Percentiles rank a stretch among this genome's conserved stretches.
phyloP scores from a whole-genome alignment of 1,140 invertebrate genomes.

The Atta colombica region DNA sequence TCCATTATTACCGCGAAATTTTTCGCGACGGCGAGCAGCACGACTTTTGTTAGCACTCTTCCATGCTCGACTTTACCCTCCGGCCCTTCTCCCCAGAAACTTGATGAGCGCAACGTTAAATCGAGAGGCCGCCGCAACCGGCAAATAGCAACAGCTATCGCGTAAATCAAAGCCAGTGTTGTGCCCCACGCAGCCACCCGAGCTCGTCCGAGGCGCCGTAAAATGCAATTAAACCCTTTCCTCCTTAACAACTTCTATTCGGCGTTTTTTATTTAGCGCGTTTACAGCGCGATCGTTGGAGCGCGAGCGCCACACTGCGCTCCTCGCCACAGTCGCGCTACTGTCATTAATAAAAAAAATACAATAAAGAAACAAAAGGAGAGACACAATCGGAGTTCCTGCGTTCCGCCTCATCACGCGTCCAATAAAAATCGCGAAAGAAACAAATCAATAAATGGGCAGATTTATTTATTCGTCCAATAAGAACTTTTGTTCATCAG shows the following conservation, averaged over 20 bases:
- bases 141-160: slow-evolving; percentile 52
- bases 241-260: slow-evolving; percentile 39
- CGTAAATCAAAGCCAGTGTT: slow-evolving; percentile 54
- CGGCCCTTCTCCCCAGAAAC: slow-evolving; percentile 1
- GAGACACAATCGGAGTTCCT: background rate
- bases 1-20: slow-evolving; percentile 63
- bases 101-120: slow-evolving; percentile 67
- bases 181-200: slow-evolving; percentile 23
- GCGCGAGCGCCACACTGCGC: slow-evolving; percentile 30
- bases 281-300: slow-evolving; percentile 41
- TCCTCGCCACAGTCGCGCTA: slow-evolving; percentile 13
- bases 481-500: background rate
- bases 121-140: slow-evolving; percentile 61
- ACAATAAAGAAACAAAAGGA: slow-evolving; percentile 44
- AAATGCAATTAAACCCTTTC: slow-evolving; percentile 60
- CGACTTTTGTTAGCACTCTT: slow-evolving; percentile 58
- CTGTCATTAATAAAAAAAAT: slow-evolving; percentile 48
- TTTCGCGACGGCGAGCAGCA: slow-evolving; percentile 35
- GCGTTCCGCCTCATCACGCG: slow-evolving; percentile 57
- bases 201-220: slow-evolving; percentile 42
- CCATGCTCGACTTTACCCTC: slow-evolving; percentile 25
- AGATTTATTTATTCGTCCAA: slow-evolving; percentile 19
- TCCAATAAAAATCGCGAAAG: slow-evolving; percentile 6
- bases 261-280: slow-evolving; percentile 56
- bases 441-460: slow-evolving; percentile 10